A percentile compares a stretch with the other conserved stretches of the same genome.
Evolutionary conservation across 2,113 vertebrate species (phyloP).

Genomic region (Perognathus longimembris): DNA sequence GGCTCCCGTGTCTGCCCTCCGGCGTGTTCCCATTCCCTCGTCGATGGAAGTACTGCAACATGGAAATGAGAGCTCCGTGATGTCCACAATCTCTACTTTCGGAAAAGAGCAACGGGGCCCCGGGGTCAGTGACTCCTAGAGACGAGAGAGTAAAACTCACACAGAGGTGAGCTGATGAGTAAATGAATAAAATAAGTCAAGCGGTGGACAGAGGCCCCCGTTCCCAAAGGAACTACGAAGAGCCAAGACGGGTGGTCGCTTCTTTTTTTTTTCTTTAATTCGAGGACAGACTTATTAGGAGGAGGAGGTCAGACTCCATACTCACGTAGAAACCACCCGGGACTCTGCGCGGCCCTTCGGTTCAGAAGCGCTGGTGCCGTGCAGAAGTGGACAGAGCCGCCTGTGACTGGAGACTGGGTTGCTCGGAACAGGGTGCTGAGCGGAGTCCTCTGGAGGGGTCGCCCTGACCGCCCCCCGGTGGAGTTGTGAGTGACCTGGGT

Average conservation of each 20-base stretch:
- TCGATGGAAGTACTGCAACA: constrained; percentile 13
- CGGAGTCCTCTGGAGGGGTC: too few species aligned
- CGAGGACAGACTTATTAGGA: background rate
- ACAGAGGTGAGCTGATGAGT: background rate
- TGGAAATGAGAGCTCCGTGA: background rate
- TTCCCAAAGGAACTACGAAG: constrained; percentile 9
- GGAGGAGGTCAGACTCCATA: background rate
- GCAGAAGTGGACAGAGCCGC: background rate
- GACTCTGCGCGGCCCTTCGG: constrained; percentile 6
- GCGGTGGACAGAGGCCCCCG: background rate
- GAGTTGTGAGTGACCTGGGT: too few species aligned
- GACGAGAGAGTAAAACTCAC: background rate
- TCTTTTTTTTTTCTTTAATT: too few species aligned
- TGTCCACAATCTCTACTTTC: background rate
- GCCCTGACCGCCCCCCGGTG: too few species aligned
- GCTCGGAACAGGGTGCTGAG: too few species aligned
- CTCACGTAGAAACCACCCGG: constrained; percentile 35
- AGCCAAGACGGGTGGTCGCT: background rate
- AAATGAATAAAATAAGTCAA: constrained; percentile 32
- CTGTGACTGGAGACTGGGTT: background rate
- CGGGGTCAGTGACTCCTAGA: too few species aligned
- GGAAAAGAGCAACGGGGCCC: background rate
- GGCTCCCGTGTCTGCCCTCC: background rate
- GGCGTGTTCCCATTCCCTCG: background rate
- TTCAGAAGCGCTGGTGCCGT: background rate